Percentiles rank a stretch among this genome's conserved stretches.
Evolutionary conservation across 1,140 invertebrate genomes (phyloP).

Genomic region (Caenorhabditis briggsae): DNA sequence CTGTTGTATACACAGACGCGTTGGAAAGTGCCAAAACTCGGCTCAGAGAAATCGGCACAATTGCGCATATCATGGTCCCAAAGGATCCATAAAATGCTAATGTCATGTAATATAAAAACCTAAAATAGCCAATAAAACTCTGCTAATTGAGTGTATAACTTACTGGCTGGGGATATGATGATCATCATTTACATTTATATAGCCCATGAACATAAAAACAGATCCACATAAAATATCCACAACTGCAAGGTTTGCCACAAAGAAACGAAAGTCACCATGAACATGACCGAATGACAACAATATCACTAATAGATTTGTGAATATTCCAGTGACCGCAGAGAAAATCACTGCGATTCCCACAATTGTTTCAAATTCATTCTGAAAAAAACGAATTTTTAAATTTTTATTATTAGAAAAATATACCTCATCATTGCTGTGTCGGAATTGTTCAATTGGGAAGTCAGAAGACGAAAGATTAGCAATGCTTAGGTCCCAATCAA

Average conservation of each 20-base stretch:
- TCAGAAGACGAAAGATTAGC: background rate
- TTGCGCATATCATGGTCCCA: slow-evolving; percentile 72
- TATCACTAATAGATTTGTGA: slow-evolving; percentile 53
- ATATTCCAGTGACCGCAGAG: slow-evolving; percentile 54
- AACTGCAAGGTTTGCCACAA: slow-evolving; percentile 71
- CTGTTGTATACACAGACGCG: slow-evolving; percentile 69
- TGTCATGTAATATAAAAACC: slow-evolving; percentile 71
- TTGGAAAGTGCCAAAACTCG: slow-evolving; percentile 70
- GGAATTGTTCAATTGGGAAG: slow-evolving; percentile 1
- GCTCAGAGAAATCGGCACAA: slow-evolving; percentile 71
- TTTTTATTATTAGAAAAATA: background rate
- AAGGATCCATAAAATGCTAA: slow-evolving; percentile 74
- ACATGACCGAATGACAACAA: slow-evolving; percentile 56
- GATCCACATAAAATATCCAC: slow-evolving; percentile 70
- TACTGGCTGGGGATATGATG: slow-evolving; percentile 60
- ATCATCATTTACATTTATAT: slow-evolving; percentile 67
- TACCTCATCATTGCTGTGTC: slow-evolving; percentile 20
- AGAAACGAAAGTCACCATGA: slow-evolving; percentile 61
- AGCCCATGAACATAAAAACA: slow-evolving; percentile 71
- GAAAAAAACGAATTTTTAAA: background rate
- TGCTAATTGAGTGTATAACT: background rate
- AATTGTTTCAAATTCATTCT: slow-evolving; percentile 53
- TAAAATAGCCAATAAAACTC: background rate
- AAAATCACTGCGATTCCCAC: slow-evolving; percentile 40
- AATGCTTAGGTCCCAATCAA: slow-evolving; percentile 2